phyloP scores from a whole-genome alignment of 1,140 invertebrate species.

The Camponotus vicinus region DNA sequence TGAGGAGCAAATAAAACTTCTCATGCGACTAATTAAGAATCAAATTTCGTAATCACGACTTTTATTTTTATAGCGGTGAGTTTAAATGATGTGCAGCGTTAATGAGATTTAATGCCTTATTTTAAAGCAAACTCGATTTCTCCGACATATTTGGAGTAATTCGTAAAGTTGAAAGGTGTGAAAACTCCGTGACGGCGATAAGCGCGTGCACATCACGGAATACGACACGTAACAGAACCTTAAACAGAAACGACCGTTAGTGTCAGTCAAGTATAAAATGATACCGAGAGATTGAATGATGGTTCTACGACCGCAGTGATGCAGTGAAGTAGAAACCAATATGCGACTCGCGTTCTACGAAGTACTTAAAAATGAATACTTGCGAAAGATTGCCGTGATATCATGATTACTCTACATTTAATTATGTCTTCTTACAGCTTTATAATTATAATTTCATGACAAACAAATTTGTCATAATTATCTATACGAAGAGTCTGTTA shows the following conservation, averaged over 20 bases:
- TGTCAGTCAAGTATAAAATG: conserved; percentile 62
- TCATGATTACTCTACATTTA: not conserved
- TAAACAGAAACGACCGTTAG: conserved; percentile 64
- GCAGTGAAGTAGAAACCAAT: conserved; percentile 16
- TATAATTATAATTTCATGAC: conserved; percentile 54
- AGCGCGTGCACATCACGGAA: conserved; percentile 19
- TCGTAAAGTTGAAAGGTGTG: conserved; percentile 53
- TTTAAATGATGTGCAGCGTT: conserved; percentile 3
- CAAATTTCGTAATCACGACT: conserved; percentile 15
- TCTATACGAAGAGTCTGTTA: not conserved
- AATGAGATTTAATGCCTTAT: conserved; percentile 12
- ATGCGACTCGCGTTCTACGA: not conserved
- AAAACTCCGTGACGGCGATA: conserved; percentile 58
- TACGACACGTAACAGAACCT: conserved; percentile 20
- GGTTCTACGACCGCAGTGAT: not conserved
- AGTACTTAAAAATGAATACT: conserved; percentile 33
- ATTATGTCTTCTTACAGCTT: not conserved
- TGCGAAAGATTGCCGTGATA: conserved; percentile 1
- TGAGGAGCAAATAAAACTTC: not conserved
- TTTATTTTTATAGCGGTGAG: not conserved
- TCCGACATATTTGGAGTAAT: conserved; percentile 29
- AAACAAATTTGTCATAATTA: conserved; percentile 54
- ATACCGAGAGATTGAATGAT: conserved; percentile 62
- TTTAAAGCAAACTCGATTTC: conserved; percentile 13
- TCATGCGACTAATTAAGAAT: not conserved